phyloP scores from a whole-genome alignment of 1,140 invertebrate species.

The Phenacoccus solenopsis region DNA sequence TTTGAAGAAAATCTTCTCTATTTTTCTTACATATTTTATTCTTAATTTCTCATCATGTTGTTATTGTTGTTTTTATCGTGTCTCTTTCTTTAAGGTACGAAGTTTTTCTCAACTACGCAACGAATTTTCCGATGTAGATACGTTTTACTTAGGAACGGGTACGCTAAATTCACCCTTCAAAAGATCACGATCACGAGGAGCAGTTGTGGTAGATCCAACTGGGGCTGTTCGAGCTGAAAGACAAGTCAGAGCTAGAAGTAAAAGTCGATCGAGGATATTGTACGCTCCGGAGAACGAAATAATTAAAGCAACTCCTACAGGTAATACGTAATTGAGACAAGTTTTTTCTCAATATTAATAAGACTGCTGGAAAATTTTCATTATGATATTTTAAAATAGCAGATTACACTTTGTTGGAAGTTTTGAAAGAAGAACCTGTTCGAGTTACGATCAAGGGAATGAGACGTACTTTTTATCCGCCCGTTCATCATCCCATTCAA shows the following conservation, averaged over 20 bases:
- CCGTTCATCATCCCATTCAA: constrained; percentile 61
- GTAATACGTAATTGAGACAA: no score
- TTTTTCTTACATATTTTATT: no score
- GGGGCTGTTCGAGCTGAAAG: constrained; percentile 21
- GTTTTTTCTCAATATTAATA: no score
- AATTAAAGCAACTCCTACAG: constrained; percentile 45
- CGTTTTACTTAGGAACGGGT: constrained; percentile 67
- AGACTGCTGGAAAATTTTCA: no score
- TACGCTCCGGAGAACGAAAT: constrained; percentile 68
- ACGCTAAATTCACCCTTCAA: constrained; percentile 45
- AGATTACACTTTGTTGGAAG: constrained; percentile 72
- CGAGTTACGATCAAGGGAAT: constrained; percentile 71
- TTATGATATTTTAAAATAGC: no score
- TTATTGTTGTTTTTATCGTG: background rate
- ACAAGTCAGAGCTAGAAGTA: constrained; percentile 49
- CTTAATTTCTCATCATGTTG: background rate
- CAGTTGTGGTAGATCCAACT: constrained; percentile 23
- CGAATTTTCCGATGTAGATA: constrained; percentile 80
- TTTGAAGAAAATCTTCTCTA: background rate
- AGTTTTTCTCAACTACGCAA: constrained; percentile 84
- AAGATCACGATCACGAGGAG: constrained; percentile 53
- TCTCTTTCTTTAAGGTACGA: constrained; percentile 46
- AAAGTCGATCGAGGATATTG: constrained; percentile 60
- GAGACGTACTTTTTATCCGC: constrained; percentile 72
- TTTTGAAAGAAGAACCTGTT: constrained; percentile 67